Base-by-base conservation (phyloP, 2,888 invertebrate species). In the Colletes collaris region DNA sequence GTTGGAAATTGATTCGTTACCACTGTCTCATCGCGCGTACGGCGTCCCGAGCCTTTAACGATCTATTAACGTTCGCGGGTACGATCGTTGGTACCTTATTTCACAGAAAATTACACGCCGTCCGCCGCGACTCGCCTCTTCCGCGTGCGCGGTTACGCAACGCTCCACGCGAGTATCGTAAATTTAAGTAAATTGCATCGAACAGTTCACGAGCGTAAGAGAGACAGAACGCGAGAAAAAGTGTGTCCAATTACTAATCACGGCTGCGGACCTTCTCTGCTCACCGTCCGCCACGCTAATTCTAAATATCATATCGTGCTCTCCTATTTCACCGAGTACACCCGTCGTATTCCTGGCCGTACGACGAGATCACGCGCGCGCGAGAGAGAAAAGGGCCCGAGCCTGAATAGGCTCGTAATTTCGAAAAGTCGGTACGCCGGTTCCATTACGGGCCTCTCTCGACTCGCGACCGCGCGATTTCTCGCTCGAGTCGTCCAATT, bases 401-500 rank as follows among this genome's bases (percentile, higher is more conserved):
- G 19, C 46, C 16, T 74, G 63, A 81, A 78, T 62, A 62, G 68
- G 65, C 72, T 73, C 84, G 52, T 84, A 79, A 84, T 81, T 85
- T 81, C 64, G 55, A 70, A 69, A 74, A 83, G 73, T 78, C 71
- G 19, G n/a, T 19, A 16, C 37, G 16, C 40, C 44, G 37, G 35
- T 70, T 66, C 46, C 56, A 66, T 79, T 76, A 73, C 49, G 35
- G 19, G 13, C 27, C n/a, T 10, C 11, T 62, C 52, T 19, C 60
- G 60, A 11, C 19, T 2, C 2, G 16, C n/a, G 60, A 13, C 46
- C 60, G 11, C 40, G 27, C 74, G 74, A 82, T 82, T 78, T 80
- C 76, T 76, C 70, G 65, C 63, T 46, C 52, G 40, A 53, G 52
- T 70, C 70, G 79, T 75, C 76, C 83, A 85, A 86, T 86, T 86